These are phyloP conservation scores for Ellobius talpinus DNA, from an alignment of 2,113 vertebrate genomes.

Conservation along the genomic window DNA sequence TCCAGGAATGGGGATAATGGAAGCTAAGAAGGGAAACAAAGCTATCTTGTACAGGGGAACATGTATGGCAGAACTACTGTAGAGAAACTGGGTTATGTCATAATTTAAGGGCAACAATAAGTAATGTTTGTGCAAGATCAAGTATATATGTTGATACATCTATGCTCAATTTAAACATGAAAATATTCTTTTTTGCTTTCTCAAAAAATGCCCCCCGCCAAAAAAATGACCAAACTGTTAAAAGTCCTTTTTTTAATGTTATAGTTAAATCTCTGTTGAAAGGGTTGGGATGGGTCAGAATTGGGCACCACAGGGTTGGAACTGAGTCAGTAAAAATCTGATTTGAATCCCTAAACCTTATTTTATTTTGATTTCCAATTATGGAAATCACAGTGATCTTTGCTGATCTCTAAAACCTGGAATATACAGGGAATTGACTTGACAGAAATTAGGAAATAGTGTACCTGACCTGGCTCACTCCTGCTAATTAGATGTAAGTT, in stretches of 20 bases:
- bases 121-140: neutral
- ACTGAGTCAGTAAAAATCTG: conserved; percentile 31
- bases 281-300: neutral
- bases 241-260: neutral
- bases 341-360: conserved; percentile 50
- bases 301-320: neutral
- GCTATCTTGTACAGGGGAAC: neutral
- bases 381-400: neutral
- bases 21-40: conserved; percentile 21
- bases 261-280: conserved; percentile 21
- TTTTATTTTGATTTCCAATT: conserved; percentile 53
- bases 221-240: conserved; percentile 10
- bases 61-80: neutral
- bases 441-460: conserved; percentile 72
- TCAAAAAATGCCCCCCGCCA: neutral
- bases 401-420: neutral
- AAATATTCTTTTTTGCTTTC: too few species aligned
- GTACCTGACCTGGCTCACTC: conserved; percentile 60
- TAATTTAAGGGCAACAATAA: neutral
- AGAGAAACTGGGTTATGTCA: neutral
- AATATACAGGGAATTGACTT: conserved; percentile 65
- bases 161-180: neutral
- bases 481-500: conserved; percentile 70
- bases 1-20: neutral
- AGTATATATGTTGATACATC: neutral